phyloP scores from a whole-genome alignment of 2,113 vertebrate species.

The Tenrec ecaudatus region DNA sequence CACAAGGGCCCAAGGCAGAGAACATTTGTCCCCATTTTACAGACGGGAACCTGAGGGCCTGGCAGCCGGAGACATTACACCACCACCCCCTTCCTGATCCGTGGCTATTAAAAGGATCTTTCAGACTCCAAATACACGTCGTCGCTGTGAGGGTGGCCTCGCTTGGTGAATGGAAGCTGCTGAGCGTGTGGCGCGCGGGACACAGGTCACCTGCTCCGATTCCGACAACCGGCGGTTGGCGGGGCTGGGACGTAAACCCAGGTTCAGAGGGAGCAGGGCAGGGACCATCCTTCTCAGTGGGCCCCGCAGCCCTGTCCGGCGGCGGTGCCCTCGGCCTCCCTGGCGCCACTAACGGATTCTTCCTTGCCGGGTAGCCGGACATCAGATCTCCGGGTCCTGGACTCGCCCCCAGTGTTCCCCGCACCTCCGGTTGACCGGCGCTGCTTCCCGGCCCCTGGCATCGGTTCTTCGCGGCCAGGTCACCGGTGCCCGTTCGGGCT shows the following conservation, averaged over 20 bases:
- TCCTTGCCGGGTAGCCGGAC: neutral
- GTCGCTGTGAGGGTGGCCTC: neutral
- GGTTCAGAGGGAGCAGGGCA: accelerated
- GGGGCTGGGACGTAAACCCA: conserved; percentile 21
- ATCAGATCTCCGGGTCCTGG: neutral
- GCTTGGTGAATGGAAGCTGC: neutral
- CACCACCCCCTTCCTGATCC: neutral
- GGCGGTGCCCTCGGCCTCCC: neutral
- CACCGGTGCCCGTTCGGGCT: neutral
- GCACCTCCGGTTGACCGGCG: accelerated
- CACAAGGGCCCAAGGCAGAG: neutral
- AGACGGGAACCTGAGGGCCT: conserved; percentile 40
- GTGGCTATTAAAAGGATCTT: neutral
- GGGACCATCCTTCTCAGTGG: neutral
- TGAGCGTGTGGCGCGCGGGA: neutral
- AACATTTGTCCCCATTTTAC: conserved; percentile 63
- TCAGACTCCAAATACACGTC: neutral
- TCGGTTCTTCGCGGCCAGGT: neutral
- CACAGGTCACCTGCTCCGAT: neutral
- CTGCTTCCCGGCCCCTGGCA: neutral
- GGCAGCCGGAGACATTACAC: neutral
- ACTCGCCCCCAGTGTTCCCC: neutral
- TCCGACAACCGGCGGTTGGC: neutral
- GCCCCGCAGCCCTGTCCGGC: neutral
- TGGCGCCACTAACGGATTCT: neutral